Base-by-base conservation (phyloP, 1,140 invertebrate species). In the Gerris buenoi region DNA sequence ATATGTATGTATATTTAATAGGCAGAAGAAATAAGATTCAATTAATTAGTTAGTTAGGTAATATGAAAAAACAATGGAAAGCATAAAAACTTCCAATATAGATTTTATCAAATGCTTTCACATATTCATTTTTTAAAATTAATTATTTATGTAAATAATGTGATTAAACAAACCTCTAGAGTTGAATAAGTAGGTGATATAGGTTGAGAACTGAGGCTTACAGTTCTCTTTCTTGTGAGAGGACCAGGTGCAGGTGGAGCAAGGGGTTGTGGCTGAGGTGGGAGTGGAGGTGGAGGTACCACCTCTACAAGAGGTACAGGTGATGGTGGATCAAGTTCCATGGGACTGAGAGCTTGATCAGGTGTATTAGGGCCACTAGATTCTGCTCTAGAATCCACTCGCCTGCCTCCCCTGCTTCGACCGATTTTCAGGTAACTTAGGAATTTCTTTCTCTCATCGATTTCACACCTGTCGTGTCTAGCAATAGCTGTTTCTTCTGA, bases 381-480 rank as follows among this genome's bases (percentile, higher is more conserved):
- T 72, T 88, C 86, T 2, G 86, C 84, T 66, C 83, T 78, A 72
- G 85, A 86, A 71, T 88, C 86, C 18, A 80, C 81, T 33, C 85
- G 79, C 71, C 84, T 80, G 13, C 62, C 61, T 13, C 65, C 27
- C 33, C 65, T 26, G 10, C 68, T 57, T 13, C 25, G 79, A 33
- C 79, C 81, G 72, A 85, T 78, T 73, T 87, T 86, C 2, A 88
- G 77, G 70, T 86, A 87, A 71, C 82, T 84, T 70, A 86, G 81
- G 76, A 90, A 93, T 63, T 88, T 85, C 73, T 86, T 88, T 64
- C 85, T 84, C 77, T 95, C 91, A 68, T 87, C 84, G 5, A 81
- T 77, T 78, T 94, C 90, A 72, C 86, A 88, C 59, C 83, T 82
- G 29, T 85, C 82, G 75, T 95, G 91, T 23, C 90, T 81, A 27